Percentiles rank a stretch among this genome's conserved stretches.
Evolutionary conservation across 2,888 invertebrate species (phyloP).

Genomic region (Synergus laeviventris): DNA sequence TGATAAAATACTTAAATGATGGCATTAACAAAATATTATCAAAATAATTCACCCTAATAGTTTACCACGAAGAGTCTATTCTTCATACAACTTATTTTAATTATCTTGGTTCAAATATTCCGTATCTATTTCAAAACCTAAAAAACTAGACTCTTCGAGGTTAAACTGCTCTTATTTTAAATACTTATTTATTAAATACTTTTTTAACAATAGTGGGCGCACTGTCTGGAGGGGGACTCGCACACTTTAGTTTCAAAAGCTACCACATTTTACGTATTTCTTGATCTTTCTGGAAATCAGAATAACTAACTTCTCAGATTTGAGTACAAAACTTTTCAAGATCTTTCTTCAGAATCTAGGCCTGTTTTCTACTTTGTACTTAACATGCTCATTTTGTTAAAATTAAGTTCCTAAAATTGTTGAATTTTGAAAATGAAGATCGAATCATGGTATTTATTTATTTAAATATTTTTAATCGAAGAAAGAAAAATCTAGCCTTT

Average conservation of each 20-base stretch:
- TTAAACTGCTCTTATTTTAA: neutral
- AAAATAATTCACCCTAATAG: slow-evolving; percentile 42
- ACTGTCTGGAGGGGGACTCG: slow-evolving; percentile 54
- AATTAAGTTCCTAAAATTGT: slow-evolving; percentile 37
- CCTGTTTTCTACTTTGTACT: slow-evolving; percentile 58
- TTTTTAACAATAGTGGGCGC: too few relatives aligned
- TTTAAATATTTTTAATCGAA: slow-evolving; percentile 12
- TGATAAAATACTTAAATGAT: slow-evolving; percentile 13
- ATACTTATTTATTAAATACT: slow-evolving; percentile 29
- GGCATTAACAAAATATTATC: slow-evolving; percentile 44
- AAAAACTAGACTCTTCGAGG: neutral
- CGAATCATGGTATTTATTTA: slow-evolving; percentile 36
- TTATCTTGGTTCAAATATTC: too few relatives aligned
- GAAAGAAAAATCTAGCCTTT: neutral
- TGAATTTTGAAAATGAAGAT: neutral
- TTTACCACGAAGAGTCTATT: neutral
- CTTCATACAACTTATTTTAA: too few relatives aligned
- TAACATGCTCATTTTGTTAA: slow-evolving; percentile 56
- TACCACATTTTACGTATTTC: slow-evolving; percentile 43
- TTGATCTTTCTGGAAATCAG: slow-evolving; percentile 27
- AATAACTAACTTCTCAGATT: neutral
- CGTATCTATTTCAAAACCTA: too few relatives aligned
- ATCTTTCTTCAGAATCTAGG: neutral
- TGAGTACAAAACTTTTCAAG: slow-evolving; percentile 40
- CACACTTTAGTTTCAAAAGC: slow-evolving; percentile 45